A percentile compares a stretch with the other conserved stretches of the same genome.
Conservation (phyloP, 2,797 vertebrate genomes). For the Trachurus trachurus region DNA sequence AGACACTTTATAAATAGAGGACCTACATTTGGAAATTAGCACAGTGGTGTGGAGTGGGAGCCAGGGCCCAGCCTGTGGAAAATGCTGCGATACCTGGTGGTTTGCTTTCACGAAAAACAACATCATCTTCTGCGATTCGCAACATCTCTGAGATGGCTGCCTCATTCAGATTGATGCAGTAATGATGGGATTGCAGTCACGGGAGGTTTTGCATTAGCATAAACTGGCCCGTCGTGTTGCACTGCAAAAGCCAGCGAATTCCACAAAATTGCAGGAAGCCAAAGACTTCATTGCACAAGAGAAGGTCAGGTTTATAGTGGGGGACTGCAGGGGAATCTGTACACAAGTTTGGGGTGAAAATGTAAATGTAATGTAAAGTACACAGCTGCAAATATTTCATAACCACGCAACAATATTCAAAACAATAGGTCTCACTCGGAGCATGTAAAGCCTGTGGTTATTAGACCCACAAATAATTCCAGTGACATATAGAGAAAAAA, state of each 20-base stretch:
- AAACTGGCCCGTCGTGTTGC: constrained; percentile 12
- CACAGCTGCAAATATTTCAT: background rate
- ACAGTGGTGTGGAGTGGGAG: constrained; percentile 5
- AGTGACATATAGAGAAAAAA: constrained; percentile 7
- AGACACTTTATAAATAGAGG: constrained; percentile 46
- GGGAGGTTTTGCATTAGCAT: constrained; percentile 33
- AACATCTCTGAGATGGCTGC: constrained; percentile 40
- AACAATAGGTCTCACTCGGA: background rate
- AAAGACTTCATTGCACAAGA: constrained; percentile 37
- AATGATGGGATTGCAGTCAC: constrained; percentile 13
- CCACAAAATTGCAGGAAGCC: constrained; percentile 28
- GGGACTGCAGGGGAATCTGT: constrained; percentile 3
- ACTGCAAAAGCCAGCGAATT: constrained; percentile 22
- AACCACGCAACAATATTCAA: background rate
- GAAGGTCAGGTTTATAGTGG: background rate
- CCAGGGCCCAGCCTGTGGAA: constrained; percentile 19
- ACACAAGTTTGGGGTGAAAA: background rate
- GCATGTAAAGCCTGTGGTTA: background rate
- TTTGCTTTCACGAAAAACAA: constrained; percentile 48
- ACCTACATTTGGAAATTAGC: constrained; percentile 54
- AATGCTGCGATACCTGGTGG: constrained; percentile 21
- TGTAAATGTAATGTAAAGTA: constrained; percentile 12
- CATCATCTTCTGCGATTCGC: constrained; percentile 27
- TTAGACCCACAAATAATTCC: background rate
- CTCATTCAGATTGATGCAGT: constrained; percentile 40